Evolutionary conservation across 2,888 invertebrate genomes (phyloP).

Genomic region (Caenorhabditis angaria): DNA sequence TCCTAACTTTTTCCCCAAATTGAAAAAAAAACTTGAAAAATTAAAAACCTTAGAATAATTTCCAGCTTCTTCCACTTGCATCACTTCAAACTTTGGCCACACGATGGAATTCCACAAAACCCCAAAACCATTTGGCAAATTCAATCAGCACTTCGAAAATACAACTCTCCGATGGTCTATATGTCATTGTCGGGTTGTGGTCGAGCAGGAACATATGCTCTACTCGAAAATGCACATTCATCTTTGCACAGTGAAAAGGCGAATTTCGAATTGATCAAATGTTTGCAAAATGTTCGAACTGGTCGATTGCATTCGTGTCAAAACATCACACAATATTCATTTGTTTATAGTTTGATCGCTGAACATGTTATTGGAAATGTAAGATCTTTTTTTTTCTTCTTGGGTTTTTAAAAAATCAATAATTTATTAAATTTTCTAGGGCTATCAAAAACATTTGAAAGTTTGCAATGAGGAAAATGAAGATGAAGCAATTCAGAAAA

Average conservation of each 20-base stretch:
- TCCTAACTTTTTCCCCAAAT: too few relatives aligned
- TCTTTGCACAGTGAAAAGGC: conserved; percentile 13
- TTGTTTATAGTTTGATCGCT: conserved; percentile 35
- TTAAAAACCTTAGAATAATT: too few relatives aligned
- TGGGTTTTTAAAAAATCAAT: neutral
- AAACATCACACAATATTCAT: conserved; percentile 31
- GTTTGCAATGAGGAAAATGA: conserved; percentile 4
- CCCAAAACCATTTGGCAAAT: conserved; percentile 39
- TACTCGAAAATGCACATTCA: conserved; percentile 34
- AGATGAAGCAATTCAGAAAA: conserved; percentile 12
- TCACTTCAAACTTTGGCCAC: conserved; percentile 42
- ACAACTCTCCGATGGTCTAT: conserved; percentile 42
- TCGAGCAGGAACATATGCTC: conserved; percentile 55
- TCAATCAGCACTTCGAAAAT: conserved; percentile 44
- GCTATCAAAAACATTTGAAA: conserved; percentile 13
- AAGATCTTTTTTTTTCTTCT: neutral
- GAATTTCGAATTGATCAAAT: conserved; percentile 24
- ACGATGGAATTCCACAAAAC: conserved; percentile 30
- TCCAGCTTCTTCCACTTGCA: conserved; percentile 50
- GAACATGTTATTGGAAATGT: conserved; percentile 47
- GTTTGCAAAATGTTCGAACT: conserved; percentile 31
- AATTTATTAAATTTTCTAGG: conserved; percentile 2
- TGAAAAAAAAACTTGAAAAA: too few relatives aligned
- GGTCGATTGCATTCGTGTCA: conserved; percentile 50
- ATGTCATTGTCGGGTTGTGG: conserved; percentile 57